These are phyloP conservation scores for Gobius niger DNA, from an alignment of 2,113 vertebrate species.

Conservation along the genomic window DNA sequence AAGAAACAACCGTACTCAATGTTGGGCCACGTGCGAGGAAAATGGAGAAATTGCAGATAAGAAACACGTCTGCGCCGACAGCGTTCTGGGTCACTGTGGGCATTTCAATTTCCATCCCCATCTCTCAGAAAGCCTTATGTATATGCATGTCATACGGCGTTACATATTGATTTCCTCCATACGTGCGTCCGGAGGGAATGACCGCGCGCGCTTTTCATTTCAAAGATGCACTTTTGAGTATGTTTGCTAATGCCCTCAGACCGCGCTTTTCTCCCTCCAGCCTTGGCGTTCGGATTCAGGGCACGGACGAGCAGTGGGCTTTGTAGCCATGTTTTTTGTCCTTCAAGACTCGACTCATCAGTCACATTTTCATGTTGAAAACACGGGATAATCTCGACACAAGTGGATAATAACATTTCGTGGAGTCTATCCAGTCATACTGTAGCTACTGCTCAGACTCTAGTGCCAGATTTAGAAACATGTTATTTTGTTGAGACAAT, in stretches of 20 bases:
- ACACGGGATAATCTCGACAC: too few species aligned
- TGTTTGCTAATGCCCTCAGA: neutral
- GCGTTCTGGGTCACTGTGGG: neutral
- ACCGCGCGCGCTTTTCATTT: neutral
- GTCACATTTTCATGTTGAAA: too few species aligned
- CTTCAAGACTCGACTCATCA: too few species aligned
- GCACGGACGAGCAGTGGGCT: neutral
- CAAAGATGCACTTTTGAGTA: neutral
- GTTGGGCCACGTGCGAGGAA: neutral
- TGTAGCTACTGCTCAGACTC: too few species aligned
- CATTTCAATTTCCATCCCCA: neutral
- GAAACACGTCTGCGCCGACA: neutral
- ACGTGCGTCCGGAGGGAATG: neutral
- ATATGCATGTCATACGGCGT: neutral
- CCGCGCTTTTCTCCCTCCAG: neutral
- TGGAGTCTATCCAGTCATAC: too few species aligned
- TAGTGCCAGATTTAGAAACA: too few species aligned
- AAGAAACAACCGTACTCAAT: neutral
- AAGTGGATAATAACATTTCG: too few species aligned
- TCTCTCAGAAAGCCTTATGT: neutral
- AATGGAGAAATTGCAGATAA: neutral
- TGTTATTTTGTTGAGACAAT: too few species aligned
- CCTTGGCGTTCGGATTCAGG: neutral
- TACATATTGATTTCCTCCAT: slow-evolving; percentile 2
- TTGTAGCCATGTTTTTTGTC: too few species aligned